Percentiles rank a stretch among this genome's conserved stretches.
phyloP scores from a whole-genome alignment of 2,888 invertebrate genomes.

The Drepana falcataria region DNA sequence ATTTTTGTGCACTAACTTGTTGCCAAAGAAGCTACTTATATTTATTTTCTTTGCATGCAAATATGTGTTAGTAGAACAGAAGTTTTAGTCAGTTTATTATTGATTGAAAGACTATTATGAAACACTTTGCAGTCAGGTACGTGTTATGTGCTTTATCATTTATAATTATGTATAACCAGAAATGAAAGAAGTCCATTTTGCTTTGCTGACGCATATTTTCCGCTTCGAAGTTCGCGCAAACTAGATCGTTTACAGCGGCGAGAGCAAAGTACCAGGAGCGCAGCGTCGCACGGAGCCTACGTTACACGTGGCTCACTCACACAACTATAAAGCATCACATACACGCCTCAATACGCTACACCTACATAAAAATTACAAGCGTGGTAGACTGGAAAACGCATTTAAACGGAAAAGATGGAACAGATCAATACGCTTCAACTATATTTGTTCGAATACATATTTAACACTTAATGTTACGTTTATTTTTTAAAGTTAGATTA shows the following conservation, averaged over 20 bases:
- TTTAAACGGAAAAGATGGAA: conserved; percentile 58
- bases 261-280: conserved; percentile 46
- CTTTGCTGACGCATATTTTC: conserved; percentile 44
- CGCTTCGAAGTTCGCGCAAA: conserved; percentile 56
- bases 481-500: no score
- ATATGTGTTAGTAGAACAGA: no score
- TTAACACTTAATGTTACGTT: no score
- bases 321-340: conserved; percentile 19
- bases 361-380: conserved; percentile 41
- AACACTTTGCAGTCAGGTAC: no score
- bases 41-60: no score
- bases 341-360: conserved; percentile 29
- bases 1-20: no score
- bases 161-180: no score
- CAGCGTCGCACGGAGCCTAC: conserved; percentile 32
- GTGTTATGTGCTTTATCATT: no score
- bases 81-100: no score
- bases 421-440: conserved; percentile 42
- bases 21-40: no score
- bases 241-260: conserved; percentile 62
- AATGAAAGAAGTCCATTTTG: no score
- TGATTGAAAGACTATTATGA: no score
- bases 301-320: conserved; percentile 54
- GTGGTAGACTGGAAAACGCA: conserved; percentile 61
- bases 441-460: conserved; percentile 9